These are phyloP conservation scores for Hippopotamyrus pictus DNA, from an alignment of 2,797 vertebrate genomes.

Conservation along the genomic window DNA sequence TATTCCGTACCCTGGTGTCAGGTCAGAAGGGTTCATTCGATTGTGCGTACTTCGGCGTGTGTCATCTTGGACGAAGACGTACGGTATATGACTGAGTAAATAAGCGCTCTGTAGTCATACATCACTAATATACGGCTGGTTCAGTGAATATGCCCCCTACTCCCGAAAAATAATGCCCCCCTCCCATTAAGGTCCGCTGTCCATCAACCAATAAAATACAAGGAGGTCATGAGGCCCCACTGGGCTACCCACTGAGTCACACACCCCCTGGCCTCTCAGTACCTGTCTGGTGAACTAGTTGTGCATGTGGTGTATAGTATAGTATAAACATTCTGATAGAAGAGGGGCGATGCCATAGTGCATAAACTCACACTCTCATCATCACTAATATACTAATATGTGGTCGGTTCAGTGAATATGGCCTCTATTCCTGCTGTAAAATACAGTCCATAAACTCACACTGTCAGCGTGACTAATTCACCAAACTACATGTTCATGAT, in stretches of 20 bases:
- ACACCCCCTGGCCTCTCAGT: background rate
- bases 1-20: background rate
- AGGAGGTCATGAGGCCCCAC: background rate
- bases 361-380: background rate
- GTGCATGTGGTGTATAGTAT: background rate
- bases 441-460: background rate
- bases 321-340: background rate
- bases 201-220: background rate
- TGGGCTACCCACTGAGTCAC: background rate
- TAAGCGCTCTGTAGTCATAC: background rate
- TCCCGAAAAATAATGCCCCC: background rate
- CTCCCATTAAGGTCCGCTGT: background rate
- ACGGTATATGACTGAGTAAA: background rate
- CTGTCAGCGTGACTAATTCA: background rate
- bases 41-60: background rate
- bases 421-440: background rate
- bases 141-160: background rate
- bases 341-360: background rate
- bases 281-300: background rate
- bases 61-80: background rate
- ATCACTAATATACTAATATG: background rate
- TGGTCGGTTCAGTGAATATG: background rate
- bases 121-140: background rate
- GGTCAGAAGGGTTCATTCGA: background rate
- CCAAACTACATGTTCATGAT: background rate